These are phyloP conservation scores for Sarcophaga carnaria DNA, from an alignment of 2,888 invertebrate genomes.

Conservation along the genomic window DNA sequence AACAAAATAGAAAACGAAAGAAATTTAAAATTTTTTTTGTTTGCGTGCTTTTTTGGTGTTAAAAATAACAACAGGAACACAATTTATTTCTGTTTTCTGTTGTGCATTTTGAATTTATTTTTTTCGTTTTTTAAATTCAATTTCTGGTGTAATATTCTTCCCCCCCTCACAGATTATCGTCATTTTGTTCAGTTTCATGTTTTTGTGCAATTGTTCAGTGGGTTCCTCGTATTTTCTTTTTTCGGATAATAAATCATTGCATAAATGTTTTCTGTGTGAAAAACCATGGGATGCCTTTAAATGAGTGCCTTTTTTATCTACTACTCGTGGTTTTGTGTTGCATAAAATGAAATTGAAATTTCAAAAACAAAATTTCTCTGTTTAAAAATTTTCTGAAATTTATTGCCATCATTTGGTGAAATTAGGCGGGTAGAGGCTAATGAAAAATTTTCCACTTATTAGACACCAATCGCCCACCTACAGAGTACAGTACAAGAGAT, in stretches of 20 bases:
- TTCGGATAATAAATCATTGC: constrained; percentile 41
- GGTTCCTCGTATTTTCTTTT: constrained; percentile 14
- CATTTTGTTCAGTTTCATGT: constrained; percentile 27
- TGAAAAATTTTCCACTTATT: not conserved
- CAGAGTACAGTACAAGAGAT: too few relatives aligned
- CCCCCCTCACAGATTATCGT: too few relatives aligned
- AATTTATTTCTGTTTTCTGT: constrained; percentile 33
- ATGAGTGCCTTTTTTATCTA: not conserved
- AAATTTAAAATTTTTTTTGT: not conserved
- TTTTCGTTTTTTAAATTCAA: not conserved
- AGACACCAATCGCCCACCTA: not conserved
- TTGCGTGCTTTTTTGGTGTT: constrained; percentile 18
- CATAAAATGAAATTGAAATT: constrained; percentile 29
- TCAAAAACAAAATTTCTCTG: constrained; percentile 30
- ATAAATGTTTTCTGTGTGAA: constrained; percentile 33
- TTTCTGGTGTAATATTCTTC: not conserved
- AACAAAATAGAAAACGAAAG: not conserved
- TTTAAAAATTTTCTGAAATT: constrained; percentile 26
- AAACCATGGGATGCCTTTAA: constrained; percentile 30
- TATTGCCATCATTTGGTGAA: constrained; percentile 24
- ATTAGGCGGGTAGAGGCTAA: not conserved
- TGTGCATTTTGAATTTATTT: constrained; percentile 35
- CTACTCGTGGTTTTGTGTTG: constrained; percentile 2
- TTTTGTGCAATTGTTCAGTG: constrained; percentile 38
- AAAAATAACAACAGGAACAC: constrained; percentile 50